Evolutionary conservation across 2,888 invertebrate genomes (phyloP), one percentile per base, ranked within the genome.

Genomic region (Diarsia rubi): DNA sequence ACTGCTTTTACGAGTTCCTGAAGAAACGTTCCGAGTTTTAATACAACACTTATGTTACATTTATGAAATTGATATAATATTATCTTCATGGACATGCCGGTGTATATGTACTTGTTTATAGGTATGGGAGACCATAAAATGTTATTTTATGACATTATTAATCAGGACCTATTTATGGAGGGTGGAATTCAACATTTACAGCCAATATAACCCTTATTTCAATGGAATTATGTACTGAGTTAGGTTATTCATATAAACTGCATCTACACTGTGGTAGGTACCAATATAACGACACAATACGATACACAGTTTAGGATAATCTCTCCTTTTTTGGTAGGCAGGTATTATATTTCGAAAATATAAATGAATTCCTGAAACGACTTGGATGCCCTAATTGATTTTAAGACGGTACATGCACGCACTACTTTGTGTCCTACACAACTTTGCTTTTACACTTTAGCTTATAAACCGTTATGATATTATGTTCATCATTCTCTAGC

Each of bases 51-150:
- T 80, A 87, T 65, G 75, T 81, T 72, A 75, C 73, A 83, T 88
- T 86, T 84, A 84, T 78, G 79, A 87, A 86, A 82, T 85, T 84
- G 86, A 83, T 84, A 83, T 80, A 80, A 85, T 81, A 75, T 86
- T 83, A 85, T 81, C 79, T 82, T 69, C 75, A 64, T 67, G 79
- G 79, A 78, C 78, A 78, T 82, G 77, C 65, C 65, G 73, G 71
- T 83, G 83, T 84, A 88, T 86, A 82, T 82, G 64, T 79, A 84
- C 79, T 79, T 86, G 85, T 87, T 89, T 86, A 86, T 88, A 83
- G 83, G 60, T 77, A 71, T 70, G 76, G 79, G 68, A 49, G 75
- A 69, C 21, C 73, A 79, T 83, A 83, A 84, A 80, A 70, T 14
- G 16, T 62, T 68, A 84, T 79, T 86, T 83, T 81, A 87, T 76